Evolutionary conservation across 2,888 invertebrate genomes (phyloP).

Genomic region (Spilosoma lubricipeda): DNA sequence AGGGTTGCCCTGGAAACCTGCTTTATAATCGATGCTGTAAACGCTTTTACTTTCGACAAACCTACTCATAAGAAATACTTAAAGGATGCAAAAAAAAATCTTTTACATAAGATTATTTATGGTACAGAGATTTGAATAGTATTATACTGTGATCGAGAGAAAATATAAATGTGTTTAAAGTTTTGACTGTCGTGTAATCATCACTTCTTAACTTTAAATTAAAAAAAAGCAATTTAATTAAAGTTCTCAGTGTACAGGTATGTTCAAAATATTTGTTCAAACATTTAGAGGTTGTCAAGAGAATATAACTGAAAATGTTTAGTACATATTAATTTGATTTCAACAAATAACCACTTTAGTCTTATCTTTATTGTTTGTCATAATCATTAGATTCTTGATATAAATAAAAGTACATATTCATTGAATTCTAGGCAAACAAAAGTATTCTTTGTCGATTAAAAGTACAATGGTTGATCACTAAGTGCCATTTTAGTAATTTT

Average conservation of each 20-base stretch:
- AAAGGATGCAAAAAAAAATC: background rate
- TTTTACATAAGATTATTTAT: background rate
- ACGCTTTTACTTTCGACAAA: conserved; percentile 37
- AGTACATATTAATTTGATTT: background rate
- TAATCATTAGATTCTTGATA: background rate
- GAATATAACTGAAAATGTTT: background rate
- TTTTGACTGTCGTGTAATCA: background rate
- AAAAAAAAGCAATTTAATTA: background rate
- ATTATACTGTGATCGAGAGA: background rate
- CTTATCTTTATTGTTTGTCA: background rate
- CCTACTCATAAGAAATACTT: conserved; percentile 24
- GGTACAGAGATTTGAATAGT: conserved; percentile 3
- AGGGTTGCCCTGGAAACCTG: conserved; percentile 28
- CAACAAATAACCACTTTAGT: background rate
- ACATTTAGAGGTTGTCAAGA: conserved; percentile 2
- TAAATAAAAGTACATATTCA: conserved; percentile 1
- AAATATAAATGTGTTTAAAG: background rate
- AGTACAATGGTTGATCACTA: background rate
- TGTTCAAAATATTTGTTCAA: background rate
- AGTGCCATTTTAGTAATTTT: background rate
- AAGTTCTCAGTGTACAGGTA: background rate
- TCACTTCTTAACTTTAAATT: background rate
- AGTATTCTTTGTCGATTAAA: background rate
- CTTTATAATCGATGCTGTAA: conserved; percentile 31
- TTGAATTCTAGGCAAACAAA: background rate